A percentile compares a stretch with the other conserved stretches of the same genome.
Conservation (phyloP, 2,797 vertebrate genomes). For the Mareca strepera region DNA sequence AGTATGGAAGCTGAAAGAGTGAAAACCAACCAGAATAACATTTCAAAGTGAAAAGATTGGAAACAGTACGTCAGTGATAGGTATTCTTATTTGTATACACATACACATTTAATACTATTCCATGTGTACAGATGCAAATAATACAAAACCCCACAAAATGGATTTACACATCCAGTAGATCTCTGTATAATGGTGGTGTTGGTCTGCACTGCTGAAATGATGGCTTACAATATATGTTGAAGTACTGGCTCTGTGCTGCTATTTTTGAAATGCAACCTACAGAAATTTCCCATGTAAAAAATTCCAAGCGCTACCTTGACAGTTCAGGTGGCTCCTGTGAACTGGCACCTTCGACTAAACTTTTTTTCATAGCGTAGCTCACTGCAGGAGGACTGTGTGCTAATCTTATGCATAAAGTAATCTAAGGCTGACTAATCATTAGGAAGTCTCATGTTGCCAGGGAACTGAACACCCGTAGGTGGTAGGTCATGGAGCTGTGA, state of each 20-base stretch:
- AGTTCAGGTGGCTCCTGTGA: background rate
- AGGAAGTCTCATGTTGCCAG: constrained; percentile 67
- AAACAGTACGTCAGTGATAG: background rate
- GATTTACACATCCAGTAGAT: background rate
- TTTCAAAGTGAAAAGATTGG: background rate
- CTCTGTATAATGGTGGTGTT: background rate
- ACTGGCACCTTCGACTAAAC: background rate
- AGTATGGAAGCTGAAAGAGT: background rate
- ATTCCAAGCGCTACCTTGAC: background rate
- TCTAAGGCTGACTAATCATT: constrained; percentile 65
- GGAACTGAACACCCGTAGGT: constrained; percentile 51
- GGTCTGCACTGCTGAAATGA: background rate
- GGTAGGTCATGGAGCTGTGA: constrained; percentile 44
- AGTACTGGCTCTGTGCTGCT: background rate
- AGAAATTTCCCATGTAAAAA: background rate
- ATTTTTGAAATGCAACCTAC: background rate
- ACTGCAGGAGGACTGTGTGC: background rate
- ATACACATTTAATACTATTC: background rate
- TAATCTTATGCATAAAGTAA: constrained; percentile 50
- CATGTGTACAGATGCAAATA: background rate
- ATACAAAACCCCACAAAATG: no score
- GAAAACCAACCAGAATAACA: background rate
- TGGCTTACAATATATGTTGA: fast-evolving
- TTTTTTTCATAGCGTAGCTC: background rate
- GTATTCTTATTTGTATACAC: background rate